Evolutionary conservation across 2,797 vertebrate species (phyloP).

Genomic region (Rhynchotus rufescens): DNA sequence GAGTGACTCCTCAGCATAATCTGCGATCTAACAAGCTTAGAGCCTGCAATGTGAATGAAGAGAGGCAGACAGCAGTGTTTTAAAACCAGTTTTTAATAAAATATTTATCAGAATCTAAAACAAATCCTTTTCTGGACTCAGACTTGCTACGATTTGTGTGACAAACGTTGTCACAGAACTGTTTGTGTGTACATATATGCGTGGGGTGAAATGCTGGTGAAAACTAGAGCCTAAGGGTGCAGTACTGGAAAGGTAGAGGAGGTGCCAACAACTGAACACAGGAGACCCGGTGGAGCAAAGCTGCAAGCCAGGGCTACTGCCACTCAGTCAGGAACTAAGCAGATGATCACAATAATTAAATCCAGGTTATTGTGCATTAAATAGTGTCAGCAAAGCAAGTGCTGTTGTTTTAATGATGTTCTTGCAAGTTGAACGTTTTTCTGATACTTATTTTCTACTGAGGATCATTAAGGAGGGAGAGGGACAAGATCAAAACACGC

Average conservation of each 20-base stretch:
- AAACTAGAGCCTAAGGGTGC: background rate
- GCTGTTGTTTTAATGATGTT: background rate
- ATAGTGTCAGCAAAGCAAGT: background rate
- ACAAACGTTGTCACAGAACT: background rate
- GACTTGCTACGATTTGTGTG: slow-evolving; percentile 1
- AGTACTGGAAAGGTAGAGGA: background rate
- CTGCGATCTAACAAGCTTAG: background rate
- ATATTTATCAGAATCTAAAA: slow-evolving; percentile 69
- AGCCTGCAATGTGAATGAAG: accelerated
- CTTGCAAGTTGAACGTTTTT: background rate
- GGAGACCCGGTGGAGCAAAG: background rate
- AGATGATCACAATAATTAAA: background rate
- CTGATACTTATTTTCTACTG: slow-evolving; percentile 18
- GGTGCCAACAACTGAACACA: background rate
- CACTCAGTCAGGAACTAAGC: background rate
- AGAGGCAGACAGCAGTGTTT: background rate
- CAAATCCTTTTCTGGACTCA: slow-evolving; percentile 59
- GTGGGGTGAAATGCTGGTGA: background rate
- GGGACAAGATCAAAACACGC: slow-evolving; percentile 27
- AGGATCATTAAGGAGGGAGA: slow-evolving; percentile 16
- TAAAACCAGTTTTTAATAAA: slow-evolving; percentile 77
- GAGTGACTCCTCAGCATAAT: background rate
- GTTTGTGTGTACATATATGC: background rate
- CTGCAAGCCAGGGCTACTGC: background rate
- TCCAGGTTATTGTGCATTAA: slow-evolving; percentile 3